Base-by-base conservation (phyloP, 2,888 invertebrate genomes). In the Malthinus seriepunctatus region DNA sequence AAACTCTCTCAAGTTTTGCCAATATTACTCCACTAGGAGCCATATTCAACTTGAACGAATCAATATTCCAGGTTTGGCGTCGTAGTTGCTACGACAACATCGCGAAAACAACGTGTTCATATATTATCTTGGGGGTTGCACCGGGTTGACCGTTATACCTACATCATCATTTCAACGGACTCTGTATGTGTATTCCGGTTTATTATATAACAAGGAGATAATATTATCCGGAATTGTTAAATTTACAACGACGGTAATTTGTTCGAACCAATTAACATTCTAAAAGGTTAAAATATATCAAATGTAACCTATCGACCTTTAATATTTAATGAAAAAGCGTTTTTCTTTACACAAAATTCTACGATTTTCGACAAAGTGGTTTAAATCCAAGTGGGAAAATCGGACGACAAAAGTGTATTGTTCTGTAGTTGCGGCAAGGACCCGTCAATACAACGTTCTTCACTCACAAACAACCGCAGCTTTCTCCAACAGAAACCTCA, bases 331-430 rank as follows among this genome's bases (percentile, higher is more conserved):
- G 42, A 15, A 32, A 33, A 46, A 33, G 11, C 11, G 9, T 8
- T 10, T 11, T 10, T 11, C 10, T 11, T 11, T 10, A 12, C 5
- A 23, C 23, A 2, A 23, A 23, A 23, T 23, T 23, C 10, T 11
- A 14, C 47, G 32, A 10, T 11, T 8, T 33, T 56, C 31, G 37
- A 31, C 46, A 11, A 39, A 15, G 37, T 11, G 10, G 42, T 44
- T 12, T 35, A 23, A 23, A 23, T 23, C 23, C 31, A 46, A 51
- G 46, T 56, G 37, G 33, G 44, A 49, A 33, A 14, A 32, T 50
- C 31, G 46, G 14, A 70, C 69, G 69, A 70, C 73, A 74, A 73
- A 76, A 77, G 76, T 77, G 76, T 76, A 75, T 77, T 76, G 76
- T 76, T 73, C 76, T 77, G 77, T 77, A 67, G 70, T 67, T 69